These are phyloP conservation scores for roundworm (Caenorhabditis elegans) DNA, from an alignment of 1,140 invertebrate species.

Conservation along the genomic window DNA sequence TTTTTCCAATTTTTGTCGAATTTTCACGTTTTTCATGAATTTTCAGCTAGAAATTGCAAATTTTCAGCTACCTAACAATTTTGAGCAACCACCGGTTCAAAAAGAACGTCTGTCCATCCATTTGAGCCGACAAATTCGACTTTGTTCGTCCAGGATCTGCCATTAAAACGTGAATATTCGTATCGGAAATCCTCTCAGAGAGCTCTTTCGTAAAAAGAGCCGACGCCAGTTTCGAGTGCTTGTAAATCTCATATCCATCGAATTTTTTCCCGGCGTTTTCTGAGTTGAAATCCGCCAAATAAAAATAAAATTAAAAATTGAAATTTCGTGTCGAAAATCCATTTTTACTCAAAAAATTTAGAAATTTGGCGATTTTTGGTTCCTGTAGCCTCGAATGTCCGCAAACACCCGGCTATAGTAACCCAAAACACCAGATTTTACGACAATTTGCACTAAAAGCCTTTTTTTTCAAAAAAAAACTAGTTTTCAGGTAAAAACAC, in stretches of 20 bases:
- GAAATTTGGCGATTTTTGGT: too few species aligned
- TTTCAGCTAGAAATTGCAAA: too few species aligned
- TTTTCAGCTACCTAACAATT: conserved; percentile 53
- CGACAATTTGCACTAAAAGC: too few species aligned
- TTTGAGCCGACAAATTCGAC: conserved; percentile 53
- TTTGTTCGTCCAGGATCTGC: conserved; percentile 62
- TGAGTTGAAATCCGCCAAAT: conserved; percentile 58
- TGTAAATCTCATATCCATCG: conserved; percentile 55
- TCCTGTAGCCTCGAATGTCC: too few species aligned
- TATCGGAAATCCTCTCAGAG: conserved; percentile 56
- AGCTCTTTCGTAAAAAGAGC: conserved; percentile 63
- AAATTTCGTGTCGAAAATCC: conserved; percentile 62
- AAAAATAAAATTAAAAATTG: conserved; percentile 45
- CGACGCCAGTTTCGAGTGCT: conserved; percentile 55
- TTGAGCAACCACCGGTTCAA: conserved; percentile 57
- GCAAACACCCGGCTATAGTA: too few species aligned
- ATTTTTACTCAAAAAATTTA: too few species aligned
- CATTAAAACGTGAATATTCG: conserved; percentile 58
- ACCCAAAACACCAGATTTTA: too few species aligned
- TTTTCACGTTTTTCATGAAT: too few species aligned
- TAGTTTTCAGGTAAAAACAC: too few species aligned
- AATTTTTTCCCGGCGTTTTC: conserved; percentile 51
- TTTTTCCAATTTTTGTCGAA: too few species aligned
- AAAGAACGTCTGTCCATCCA: conserved; percentile 58
- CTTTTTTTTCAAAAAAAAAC: too few species aligned